These are phyloP conservation scores for Rhabdomys dilectus DNA, from an alignment of 2,113 vertebrate genomes.

Conservation along the genomic window DNA sequence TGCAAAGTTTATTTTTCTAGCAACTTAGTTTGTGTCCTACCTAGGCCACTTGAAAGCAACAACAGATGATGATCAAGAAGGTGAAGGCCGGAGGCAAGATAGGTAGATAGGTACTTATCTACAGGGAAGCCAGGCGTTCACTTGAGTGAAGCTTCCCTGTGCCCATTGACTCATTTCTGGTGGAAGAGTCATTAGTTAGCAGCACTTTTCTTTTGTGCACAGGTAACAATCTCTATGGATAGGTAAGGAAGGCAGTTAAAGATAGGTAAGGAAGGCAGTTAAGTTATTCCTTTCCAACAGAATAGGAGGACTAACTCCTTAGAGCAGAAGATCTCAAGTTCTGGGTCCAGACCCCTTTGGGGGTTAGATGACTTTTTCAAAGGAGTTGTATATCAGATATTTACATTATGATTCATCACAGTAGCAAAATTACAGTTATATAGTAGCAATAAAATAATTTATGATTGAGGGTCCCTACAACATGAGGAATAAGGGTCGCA, in stretches of 20 bases:
- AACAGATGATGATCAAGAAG: not conserved
- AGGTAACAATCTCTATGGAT: not conserved
- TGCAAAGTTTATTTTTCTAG: not conserved
- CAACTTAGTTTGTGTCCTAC: not conserved
- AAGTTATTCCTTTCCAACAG: not conserved
- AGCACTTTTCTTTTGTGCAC: not conserved
- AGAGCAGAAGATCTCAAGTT: not conserved
- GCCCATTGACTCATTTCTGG: not conserved
- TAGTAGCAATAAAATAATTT: not conserved
- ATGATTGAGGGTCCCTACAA: not conserved
- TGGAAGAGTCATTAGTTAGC: not conserved
- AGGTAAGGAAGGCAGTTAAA: not conserved
- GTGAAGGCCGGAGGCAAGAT: not conserved
- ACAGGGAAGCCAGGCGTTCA: not conserved
- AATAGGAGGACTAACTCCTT: not conserved
- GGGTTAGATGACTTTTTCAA: not conserved
- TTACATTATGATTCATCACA: not conserved
- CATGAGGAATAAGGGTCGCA: not conserved
- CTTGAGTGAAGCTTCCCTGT: not conserved
- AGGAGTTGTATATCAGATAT: not conserved
- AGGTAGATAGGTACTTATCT: too few relatives aligned
- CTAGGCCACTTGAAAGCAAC: not conserved
- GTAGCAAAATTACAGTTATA: not conserved
- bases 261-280: not conserved
- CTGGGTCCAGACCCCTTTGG: not conserved